Evolutionary conservation across 2,113 vertebrate genomes (phyloP), one percentile per base, ranked within the genome.

Genomic region (Ochotona curzoniae): DNA sequence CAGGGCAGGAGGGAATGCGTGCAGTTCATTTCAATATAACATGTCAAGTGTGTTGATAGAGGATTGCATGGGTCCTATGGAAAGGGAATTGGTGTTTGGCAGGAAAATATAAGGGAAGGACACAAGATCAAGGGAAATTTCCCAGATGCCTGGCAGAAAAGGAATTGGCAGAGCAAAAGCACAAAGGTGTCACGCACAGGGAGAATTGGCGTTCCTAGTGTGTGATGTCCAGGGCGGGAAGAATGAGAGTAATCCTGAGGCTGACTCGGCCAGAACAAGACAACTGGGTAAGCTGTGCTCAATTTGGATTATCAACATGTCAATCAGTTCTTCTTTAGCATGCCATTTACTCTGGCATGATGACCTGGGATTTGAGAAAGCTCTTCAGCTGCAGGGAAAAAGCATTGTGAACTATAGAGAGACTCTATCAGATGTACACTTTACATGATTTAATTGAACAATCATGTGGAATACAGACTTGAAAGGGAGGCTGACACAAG

Each of bases 151-250:
- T 38, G 11, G 6, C 23, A 90, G 57, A 79, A 85, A 73, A 82
- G 38, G 75, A 32, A n/a, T 44, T 8, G 0, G 71, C 70, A 83
- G 32, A 88, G 23, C 14, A n/a, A 47, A 57, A 51, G 17, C 30
- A 23, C 12, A 61, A 23, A 74, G 17, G 3, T 14, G 3, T 18
- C 20, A 11, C 21, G 18, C 15, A 38, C 25, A 0, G n/a, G 25
- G 32, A 64, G 30, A 74, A 3, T 38, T 23, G 18, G 21, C 26
- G 8, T 32, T 76, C 15, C 87, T 60, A 51, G 21, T 87, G 76
- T 17, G 61, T 7, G 2, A 8, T 1, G 0, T 18, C 8, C 10
- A 6, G 35, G 13, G 20, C 14, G 38, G 49, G 76, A 63, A 3
- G 32, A 12, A 26, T 28, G 23, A 61, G 28, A 32, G 38, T 26